Conservation (phyloP, 2,797 vertebrate genomes). For the Pagetopsis macropterus region DNA sequence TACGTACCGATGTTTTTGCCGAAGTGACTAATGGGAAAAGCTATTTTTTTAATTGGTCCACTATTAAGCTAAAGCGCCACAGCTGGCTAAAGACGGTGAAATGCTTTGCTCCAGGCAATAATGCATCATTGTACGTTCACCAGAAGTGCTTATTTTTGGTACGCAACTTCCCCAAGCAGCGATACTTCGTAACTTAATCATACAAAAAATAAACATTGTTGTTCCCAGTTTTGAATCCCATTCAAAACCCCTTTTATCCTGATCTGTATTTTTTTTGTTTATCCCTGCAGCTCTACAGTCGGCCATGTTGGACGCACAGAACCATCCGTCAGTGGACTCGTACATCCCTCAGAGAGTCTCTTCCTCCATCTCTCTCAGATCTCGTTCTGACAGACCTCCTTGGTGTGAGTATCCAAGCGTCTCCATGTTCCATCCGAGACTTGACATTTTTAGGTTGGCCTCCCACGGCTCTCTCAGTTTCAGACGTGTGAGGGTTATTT, state of each 20-base stretch:
- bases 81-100: too few species aligned
- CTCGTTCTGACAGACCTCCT: slow-evolving; percentile 92
- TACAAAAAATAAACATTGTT: too few species aligned
- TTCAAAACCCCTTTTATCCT: not conserved
- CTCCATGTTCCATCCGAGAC: not conserved
- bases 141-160: too few species aligned
- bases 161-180: too few species aligned
- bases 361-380: slow-evolving; percentile 86
- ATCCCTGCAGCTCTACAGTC: slow-evolving; percentile 75
- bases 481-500: slow-evolving; percentile 39
- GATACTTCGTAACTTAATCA: too few species aligned
- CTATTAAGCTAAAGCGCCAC: too few species aligned
- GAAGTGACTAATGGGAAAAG: too few species aligned
- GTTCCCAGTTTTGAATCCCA: too few species aligned
- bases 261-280: not conserved
- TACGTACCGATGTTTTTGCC: too few species aligned
- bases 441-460: slow-evolving; percentile 34
- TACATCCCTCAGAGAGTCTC: slow-evolving; percentile 90
- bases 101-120: too few species aligned
- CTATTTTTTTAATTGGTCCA: too few species aligned
- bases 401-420: slow-evolving; percentile 91
- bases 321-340: slow-evolving; percentile 86
- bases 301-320: slow-evolving; percentile 90
- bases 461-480: slow-evolving; percentile 6
- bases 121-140: too few species aligned